Percentiles rank a stretch among this genome's conserved stretches.
Conservation (phyloP, 2,113 vertebrate species). For the Seriola rivoliana region DNA sequence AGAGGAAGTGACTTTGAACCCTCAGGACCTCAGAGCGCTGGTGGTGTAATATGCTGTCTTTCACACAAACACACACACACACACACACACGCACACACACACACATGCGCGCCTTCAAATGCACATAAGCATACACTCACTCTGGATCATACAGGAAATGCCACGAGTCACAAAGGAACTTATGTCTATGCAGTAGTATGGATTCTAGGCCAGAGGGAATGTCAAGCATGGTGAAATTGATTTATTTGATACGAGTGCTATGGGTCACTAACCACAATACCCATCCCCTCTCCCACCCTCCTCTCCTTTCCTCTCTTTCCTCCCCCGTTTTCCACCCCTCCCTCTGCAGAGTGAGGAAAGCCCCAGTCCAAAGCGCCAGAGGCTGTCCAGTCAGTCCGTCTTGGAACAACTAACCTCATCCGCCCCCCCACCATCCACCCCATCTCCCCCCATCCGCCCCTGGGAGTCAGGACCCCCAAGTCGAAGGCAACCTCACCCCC, state of each 20-base stretch:
- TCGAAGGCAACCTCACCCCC: slow-evolving; percentile 90
- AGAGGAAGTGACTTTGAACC: slow-evolving; percentile 78
- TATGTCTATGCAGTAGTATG: slow-evolving; percentile 50
- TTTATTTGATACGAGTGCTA: slow-evolving; percentile 55
- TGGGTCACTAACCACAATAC: slow-evolving; percentile 68
- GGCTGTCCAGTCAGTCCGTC: slow-evolving; percentile 93
- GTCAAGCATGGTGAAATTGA: slow-evolving; percentile 57
- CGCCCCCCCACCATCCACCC: slow-evolving; percentile 89
- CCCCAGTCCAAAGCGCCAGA: slow-evolving; percentile 96
- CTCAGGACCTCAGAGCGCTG: slow-evolving; percentile 55
- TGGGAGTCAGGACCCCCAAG: slow-evolving; percentile 95
- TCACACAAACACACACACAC: not conserved
- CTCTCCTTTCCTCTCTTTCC: slow-evolving; percentile 12
- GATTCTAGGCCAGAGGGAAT: slow-evolving; percentile 34
- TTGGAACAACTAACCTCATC: slow-evolving; percentile 93
- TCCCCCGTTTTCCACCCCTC: slow-evolving; percentile 16
- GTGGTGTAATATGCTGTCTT: slow-evolving; percentile 58
- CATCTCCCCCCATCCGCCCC: slow-evolving; percentile 97
- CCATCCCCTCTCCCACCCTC: slow-evolving; percentile 31
- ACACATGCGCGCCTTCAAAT: not conserved
- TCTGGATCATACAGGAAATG: slow-evolving; percentile 64
- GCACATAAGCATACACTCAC: slow-evolving; percentile 17
- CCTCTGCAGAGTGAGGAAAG: slow-evolving; percentile 91
- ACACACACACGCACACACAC: not conserved
- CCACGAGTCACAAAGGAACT: slow-evolving; percentile 57